These are phyloP conservation scores for Ochotona curzoniae DNA, from an alignment of 2,113 vertebrate genomes.

Conservation along the genomic window DNA sequence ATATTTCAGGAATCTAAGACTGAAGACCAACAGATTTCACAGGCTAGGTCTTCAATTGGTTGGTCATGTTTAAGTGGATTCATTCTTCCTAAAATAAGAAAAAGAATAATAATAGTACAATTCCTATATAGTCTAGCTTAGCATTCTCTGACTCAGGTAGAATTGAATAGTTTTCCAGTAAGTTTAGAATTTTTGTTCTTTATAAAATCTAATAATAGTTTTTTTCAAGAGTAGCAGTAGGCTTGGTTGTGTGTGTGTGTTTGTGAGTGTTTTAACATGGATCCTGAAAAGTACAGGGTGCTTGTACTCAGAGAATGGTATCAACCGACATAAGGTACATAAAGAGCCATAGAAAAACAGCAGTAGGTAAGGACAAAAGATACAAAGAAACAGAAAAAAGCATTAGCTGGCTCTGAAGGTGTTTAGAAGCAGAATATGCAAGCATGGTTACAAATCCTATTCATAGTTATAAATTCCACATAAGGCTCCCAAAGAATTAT, in stretches of 20 bases:
- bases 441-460: conserved; percentile 23
- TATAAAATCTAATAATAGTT: conserved; percentile 27
- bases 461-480: conserved; percentile 45
- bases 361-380: conserved; percentile 66
- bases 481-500: conserved; percentile 35
- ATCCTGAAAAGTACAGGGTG: conserved; percentile 30
- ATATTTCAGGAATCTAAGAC: background rate
- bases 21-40: background rate
- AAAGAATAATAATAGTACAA: background rate
- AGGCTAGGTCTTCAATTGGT: background rate
- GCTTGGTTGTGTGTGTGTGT: conserved; percentile 5
- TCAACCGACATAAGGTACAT: conserved; percentile 36
- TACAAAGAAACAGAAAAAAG: conserved; percentile 42
- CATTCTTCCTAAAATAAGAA: background rate
- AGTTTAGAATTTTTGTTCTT: conserved; percentile 17
- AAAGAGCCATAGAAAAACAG: conserved; percentile 51
- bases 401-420: conserved; percentile 16
- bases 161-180: conserved; percentile 16
- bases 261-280: conserved; percentile 34
- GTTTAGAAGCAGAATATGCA: conserved; percentile 41
- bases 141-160: background rate
- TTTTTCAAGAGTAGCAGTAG: conserved; percentile 13
- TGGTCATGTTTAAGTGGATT: background rate
- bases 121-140: conserved; percentile 23
- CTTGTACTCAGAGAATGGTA: conserved; percentile 12